Evolutionary conservation across 2,113 vertebrate species (phyloP).

Genomic region (Syrmaticus mikado): DNA sequence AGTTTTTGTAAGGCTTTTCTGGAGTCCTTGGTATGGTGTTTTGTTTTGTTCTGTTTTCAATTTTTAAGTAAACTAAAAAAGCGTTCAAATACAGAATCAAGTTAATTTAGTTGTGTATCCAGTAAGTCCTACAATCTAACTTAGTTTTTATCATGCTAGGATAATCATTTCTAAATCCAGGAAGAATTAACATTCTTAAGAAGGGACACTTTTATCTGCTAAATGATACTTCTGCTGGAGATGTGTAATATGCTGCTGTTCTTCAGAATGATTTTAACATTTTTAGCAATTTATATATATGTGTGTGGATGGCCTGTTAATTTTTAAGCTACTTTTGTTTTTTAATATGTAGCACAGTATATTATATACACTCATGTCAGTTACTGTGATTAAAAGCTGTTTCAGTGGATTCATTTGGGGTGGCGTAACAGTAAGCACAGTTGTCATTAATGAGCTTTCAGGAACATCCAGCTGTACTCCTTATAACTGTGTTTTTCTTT

Average conservation of each 20-base stretch:
- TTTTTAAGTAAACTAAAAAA: not conserved
- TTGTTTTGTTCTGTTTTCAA: not conserved
- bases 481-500: not conserved
- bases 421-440: not conserved
- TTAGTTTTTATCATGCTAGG: not conserved
- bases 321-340: not conserved
- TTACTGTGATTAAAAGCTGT: not conserved
- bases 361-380: not conserved
- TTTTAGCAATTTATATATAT: not conserved
- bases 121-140: not conserved
- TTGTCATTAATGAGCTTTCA: not conserved
- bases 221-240: not conserved
- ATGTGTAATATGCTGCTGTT: not conserved
- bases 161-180: not conserved
- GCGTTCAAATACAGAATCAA: not conserved
- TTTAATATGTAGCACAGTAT: not conserved
- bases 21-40: not conserved
- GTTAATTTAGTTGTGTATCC: not conserved
- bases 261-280: not conserved
- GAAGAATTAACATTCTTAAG: not conserved
- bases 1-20: not conserved
- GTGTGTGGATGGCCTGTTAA: not conserved
- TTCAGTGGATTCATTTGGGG: not conserved
- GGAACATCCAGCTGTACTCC: not conserved
- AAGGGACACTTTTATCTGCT: not conserved